phyloP scores from a whole-genome alignment of 2,888 invertebrate species.

The Drosophila anomelani region DNA sequence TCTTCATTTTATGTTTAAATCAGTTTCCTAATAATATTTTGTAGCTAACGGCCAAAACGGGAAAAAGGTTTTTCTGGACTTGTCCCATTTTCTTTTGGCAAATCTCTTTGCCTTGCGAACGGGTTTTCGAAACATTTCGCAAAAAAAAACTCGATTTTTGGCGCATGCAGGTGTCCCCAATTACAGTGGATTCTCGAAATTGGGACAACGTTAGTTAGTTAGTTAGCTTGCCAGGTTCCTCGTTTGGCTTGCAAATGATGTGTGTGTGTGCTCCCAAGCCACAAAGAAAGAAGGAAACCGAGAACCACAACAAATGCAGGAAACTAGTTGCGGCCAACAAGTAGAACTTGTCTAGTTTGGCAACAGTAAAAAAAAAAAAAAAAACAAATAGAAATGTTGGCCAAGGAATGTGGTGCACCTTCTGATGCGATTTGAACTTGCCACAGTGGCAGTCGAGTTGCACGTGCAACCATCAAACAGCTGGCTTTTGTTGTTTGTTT shows the following conservation, averaged over 20 bases:
- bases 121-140: slow-evolving; percentile 61
- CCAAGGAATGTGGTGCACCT: slow-evolving; percentile 45
- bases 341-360: slow-evolving; percentile 73
- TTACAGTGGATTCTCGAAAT: slow-evolving; percentile 66
- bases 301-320: slow-evolving; percentile 41
- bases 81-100: slow-evolving; percentile 34
- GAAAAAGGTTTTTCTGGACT: slow-evolving; percentile 1
- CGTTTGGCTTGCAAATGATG: slow-evolving; percentile 70
- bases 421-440: slow-evolving; percentile 55
- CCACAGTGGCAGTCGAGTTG: slow-evolving; percentile 47
- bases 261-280: slow-evolving; percentile 27
- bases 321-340: slow-evolving; percentile 66
- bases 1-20: background rate
- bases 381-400: slow-evolving; percentile 6
- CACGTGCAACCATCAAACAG: slow-evolving; percentile 56
- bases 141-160: slow-evolving; percentile 60
- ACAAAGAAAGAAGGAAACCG: slow-evolving; percentile 7
- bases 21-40: background rate
- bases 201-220: slow-evolving; percentile 71
- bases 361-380: slow-evolving; percentile 6
- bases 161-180: slow-evolving; percentile 81
- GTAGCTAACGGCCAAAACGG: background rate
- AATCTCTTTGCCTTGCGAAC: slow-evolving; percentile 45
- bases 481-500: slow-evolving; percentile 45
- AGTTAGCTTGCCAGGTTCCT: slow-evolving; percentile 39